Percentiles rank a stretch among this genome's conserved stretches.
These are phyloP conservation scores for Heliconius cydno DNA, from an alignment of 2,888 invertebrate species.

Conservation along the genomic window DNA sequence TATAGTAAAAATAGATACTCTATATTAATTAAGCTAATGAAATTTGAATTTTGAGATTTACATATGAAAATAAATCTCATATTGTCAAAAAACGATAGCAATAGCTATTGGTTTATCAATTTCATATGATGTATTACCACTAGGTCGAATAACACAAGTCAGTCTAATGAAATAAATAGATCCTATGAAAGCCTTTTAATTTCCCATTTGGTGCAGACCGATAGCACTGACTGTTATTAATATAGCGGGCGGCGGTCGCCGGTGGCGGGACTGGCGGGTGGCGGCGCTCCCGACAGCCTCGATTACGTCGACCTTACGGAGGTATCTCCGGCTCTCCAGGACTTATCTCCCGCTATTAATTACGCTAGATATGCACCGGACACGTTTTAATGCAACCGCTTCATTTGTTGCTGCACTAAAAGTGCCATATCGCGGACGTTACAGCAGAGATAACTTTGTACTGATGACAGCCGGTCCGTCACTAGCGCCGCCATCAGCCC, in stretches of 20 bases:
- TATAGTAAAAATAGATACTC: slow-evolving; percentile 21
- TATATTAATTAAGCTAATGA: slow-evolving; percentile 38
- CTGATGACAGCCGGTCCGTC: slow-evolving; percentile 60
- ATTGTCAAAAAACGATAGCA: slow-evolving; percentile 69
- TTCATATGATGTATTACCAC: slow-evolving; percentile 70
- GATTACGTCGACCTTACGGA: slow-evolving; percentile 67
- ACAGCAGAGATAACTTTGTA: slow-evolving; percentile 75
- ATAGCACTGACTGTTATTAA: slow-evolving; percentile 81
- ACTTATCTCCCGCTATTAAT: slow-evolving; percentile 82
- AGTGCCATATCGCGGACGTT: slow-evolving; percentile 78
- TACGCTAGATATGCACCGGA: slow-evolving; percentile 79
- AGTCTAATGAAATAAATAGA: slow-evolving; percentile 80
- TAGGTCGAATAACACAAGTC: slow-evolving; percentile 73
- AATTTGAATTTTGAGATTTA: slow-evolving; percentile 65
- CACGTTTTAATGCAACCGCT: slow-evolving; percentile 83
- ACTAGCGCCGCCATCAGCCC: slow-evolving; percentile 45
- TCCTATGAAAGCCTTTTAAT: slow-evolving; percentile 82
- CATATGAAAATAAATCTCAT: slow-evolving; percentile 66
- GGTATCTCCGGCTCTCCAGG: slow-evolving; percentile 69
- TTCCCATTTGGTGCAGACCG: slow-evolving; percentile 79
- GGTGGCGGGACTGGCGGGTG: slow-evolving; percentile 67
- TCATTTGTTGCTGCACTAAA: slow-evolving; percentile 77
- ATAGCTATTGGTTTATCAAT: slow-evolving; percentile 71
- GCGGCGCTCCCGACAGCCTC: slow-evolving; percentile 69
- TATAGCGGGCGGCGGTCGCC: slow-evolving; percentile 68